Conservation (phyloP, 1,140 invertebrate genomes). For the Babylonia areolata region DNA sequence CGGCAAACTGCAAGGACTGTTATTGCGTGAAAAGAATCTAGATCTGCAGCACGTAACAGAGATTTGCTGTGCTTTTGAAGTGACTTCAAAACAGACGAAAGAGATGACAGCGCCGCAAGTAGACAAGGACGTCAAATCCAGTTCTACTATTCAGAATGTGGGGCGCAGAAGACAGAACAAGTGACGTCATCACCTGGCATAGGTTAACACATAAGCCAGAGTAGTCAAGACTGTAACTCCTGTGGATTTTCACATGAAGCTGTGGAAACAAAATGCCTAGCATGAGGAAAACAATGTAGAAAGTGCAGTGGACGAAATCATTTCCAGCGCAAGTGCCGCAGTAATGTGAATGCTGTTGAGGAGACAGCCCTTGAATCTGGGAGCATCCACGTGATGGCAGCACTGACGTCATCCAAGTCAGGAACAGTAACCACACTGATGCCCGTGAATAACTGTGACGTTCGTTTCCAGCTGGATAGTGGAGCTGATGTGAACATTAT, state of each 20-base stretch:
- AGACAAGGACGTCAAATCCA: no score
- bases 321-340: not conserved
- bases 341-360: not conserved
- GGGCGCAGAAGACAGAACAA: not conserved
- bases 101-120: not conserved
- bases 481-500: not conserved
- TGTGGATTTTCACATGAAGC: not conserved
- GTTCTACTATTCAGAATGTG: no score
- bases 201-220: not conserved
- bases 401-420: not conserved
- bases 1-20: not conserved
- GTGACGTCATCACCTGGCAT: no score
- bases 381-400: not conserved
- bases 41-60: not conserved
- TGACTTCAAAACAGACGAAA: not conserved
- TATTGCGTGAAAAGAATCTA: not conserved
- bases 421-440: not conserved
- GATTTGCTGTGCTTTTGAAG: not conserved
- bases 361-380: not conserved
- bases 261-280: not conserved
- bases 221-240: not conserved
- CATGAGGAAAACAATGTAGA: not conserved
- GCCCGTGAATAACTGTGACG: not conserved
- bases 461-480: not conserved
- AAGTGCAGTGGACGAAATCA: not conserved